Evolutionary conservation across 2,113 vertebrate species (phyloP), one percentile per base, ranked within the genome.

Genomic region (Upupa epops): DNA sequence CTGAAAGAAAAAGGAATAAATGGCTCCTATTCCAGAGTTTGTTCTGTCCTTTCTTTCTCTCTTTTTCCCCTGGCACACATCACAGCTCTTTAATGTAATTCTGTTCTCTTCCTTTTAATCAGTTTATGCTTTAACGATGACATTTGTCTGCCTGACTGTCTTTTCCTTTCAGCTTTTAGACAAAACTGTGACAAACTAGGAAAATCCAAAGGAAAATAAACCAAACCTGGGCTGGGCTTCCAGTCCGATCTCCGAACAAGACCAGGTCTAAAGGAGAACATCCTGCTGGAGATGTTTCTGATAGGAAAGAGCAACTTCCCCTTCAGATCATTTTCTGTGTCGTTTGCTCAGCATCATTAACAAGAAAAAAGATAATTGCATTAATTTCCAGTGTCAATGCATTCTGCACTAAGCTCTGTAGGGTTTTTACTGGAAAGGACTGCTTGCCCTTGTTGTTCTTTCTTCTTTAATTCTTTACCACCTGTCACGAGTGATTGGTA

Each of bases 91-190:
- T 86, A 95, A 84, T 76, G 4, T 34, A 92, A 92, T 94, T 88
- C 70, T 56, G 7, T 66, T 83, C 78, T 52, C 58, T 86, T 61
- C 7, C 37, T 88, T 91, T 95, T 94, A 94, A 95, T 94, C 73
- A 73, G 54, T 76, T 88, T 94, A 95, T 95, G 34, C 31, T 84
- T 60, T 91, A 84, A 64, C 77, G 86, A 87, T 49, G 74, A 46
- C 21, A 84, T 91, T 87, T 87, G 21, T 88, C 66, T 93, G 66
- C 81, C 55, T 88, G 40, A 24, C 25, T 69, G 58, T 56, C 65
- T 95, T 72, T 54, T 28, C 3, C 52, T 63, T 48, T 56, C 82
- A 84, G 61, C 40, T 79, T 92, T 96, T 90, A 94, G 59, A 63
- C 74, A 95, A 82, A 88, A 87, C 86, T 87, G 51, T 87, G 90